Evolutionary conservation across 2,797 vertebrate species (phyloP).

Genomic region (Alca torda): DNA sequence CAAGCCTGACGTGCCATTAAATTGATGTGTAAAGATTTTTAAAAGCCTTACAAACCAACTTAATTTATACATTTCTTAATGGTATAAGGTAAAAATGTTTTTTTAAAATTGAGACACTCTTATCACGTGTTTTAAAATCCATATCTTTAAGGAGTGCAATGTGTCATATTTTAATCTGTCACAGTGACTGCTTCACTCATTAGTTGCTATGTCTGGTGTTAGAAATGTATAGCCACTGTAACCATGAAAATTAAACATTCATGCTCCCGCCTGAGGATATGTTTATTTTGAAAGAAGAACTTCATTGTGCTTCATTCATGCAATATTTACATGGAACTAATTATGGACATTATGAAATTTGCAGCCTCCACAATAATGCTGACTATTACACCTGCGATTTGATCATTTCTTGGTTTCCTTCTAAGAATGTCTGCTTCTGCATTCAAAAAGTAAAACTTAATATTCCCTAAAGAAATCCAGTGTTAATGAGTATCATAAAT

Average conservation of each 20-base stretch:
- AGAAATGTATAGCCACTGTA: neutral
- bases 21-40: constrained; percentile 34
- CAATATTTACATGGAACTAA: neutral
- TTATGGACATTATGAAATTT: neutral
- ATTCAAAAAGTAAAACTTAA: neutral
- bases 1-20: constrained; percentile 25
- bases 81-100: constrained; percentile 16
- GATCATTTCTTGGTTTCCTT: neutral
- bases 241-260: neutral
- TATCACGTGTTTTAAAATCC: constrained; percentile 15
- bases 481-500: neutral
- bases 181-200: neutral
- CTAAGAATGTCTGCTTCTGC: neutral
- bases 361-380: neutral
- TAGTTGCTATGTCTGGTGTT: neutral
- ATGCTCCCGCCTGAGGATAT: neutral
- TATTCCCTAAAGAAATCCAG: neutral
- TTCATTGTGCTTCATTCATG: neutral
- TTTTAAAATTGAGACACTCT: neutral
- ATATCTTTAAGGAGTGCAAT: neutral
- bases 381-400: neutral
- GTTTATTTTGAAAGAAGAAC: neutral
- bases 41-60: neutral
- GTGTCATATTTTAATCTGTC: constrained; percentile 17
- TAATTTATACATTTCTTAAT: constrained; percentile 50